Percentiles rank a stretch among this genome's conserved stretches.
Evolutionary conservation across 2,888 invertebrate species (phyloP).

Genomic region (Pherbina coryleti): DNA sequence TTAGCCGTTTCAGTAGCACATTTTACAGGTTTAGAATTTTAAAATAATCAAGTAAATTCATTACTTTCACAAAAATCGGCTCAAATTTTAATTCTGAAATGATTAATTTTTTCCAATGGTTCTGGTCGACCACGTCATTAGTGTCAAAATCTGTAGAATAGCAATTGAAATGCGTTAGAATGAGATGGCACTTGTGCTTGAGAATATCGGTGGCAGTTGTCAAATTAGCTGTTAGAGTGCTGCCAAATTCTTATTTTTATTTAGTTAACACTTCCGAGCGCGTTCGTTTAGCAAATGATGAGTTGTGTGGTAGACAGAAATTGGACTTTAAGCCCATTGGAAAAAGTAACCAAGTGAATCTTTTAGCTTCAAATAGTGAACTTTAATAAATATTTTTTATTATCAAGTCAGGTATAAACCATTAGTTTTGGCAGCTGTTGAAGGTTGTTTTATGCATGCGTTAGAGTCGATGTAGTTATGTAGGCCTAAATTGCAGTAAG

Average conservation of each 20-base stretch:
- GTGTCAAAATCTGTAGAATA: slow-evolving; percentile 13
- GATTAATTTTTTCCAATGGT: not conserved
- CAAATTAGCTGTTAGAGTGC: not conserved
- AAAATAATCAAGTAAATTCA: not conserved
- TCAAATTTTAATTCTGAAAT: slow-evolving; percentile 17
- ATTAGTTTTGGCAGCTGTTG: too few species aligned
- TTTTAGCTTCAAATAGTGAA: too few species aligned
- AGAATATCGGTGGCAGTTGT: not conserved
- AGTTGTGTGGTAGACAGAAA: too few species aligned
- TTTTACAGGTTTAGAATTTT: not conserved
- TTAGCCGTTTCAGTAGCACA: not conserved
- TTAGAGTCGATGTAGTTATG: too few species aligned
- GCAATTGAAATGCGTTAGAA: not conserved
- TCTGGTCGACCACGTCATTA: slow-evolving; percentile 35
- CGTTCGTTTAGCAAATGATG: too few species aligned
- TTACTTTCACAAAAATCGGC: slow-evolving; percentile 16
- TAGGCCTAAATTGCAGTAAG: not conserved
- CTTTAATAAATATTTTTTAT: too few species aligned
- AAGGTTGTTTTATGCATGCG: too few species aligned
- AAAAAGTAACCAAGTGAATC: too few species aligned
- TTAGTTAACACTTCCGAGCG: too few species aligned
- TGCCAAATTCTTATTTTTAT: too few species aligned
- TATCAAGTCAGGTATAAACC: too few species aligned
- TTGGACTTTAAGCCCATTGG: too few species aligned
- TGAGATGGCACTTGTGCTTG: not conserved